Evolutionary conservation across 2,113 vertebrate genomes (phyloP), one percentile per base, ranked within the genome.

Genomic region (Pyrgilauda ruficollis): DNA sequence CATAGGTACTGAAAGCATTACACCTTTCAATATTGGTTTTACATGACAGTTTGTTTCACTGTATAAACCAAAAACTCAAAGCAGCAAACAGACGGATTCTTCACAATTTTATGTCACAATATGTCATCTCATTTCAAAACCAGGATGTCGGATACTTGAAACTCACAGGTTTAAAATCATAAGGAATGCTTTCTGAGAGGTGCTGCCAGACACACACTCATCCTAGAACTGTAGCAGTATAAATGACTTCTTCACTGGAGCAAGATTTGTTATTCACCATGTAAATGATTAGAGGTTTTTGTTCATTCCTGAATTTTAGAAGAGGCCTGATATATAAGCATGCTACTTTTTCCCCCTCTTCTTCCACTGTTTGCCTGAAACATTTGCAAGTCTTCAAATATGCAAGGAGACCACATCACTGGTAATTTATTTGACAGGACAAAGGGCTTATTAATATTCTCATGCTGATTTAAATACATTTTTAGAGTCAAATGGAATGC

Each of bases 21-120:
- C 63, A 90, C 44, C 43, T 92, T 94, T 93, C 89, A 85, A 55
- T 50, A 84, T 62, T 80, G 64, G 74, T 86, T 96, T 93, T 92
- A 96, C 46, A 46, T 62, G 77, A 95, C 84, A 96, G 83, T 77
- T 95, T 92, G 91, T 82, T 93, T 94, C 28, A 10, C 86, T 91
- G 43, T 47, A 79, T 55, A 89, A 75, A 94, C 41, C 64, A 89
- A 72, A 93, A 93, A 93, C 66, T n/a, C 50, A 93, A 90, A 94
- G 84, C 80, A 88, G 85, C 37, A 85, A 90, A 87, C 72, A 86
- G 84, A 86, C 46, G 44, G 69, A 86, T 68, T 93, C 59, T 84
- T 93, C 87, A 83, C 30, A 39, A 90, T 93, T 95, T 83, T 75
- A 72, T 90, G 89, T 94, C 95, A 96, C 95, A 96, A 92, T 80